These are phyloP conservation scores for Heliconius aoede DNA, from an alignment of 2,888 invertebrate genomes.

Conservation along the genomic window DNA sequence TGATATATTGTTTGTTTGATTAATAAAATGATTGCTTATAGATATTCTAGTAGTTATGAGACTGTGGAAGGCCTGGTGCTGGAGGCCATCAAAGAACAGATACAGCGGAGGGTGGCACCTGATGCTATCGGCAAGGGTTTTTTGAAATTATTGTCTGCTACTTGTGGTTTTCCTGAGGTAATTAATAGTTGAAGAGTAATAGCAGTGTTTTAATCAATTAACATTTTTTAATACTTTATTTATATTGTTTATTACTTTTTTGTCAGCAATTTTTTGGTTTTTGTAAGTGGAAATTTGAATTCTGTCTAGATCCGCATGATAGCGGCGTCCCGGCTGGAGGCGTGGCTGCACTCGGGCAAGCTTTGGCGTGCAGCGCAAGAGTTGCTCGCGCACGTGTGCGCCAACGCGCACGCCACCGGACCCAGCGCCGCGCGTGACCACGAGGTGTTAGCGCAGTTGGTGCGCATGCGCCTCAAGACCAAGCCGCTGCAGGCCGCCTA, in stretches of 20 bases:
- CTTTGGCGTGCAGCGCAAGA: slow-evolving; percentile 96
- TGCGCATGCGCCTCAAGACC: slow-evolving; percentile 96
- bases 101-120: slow-evolving; percentile 92
- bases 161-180: slow-evolving; percentile 93
- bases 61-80: slow-evolving; percentile 91
- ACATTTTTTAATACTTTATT: too few species aligned
- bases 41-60: slow-evolving; percentile 82
- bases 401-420: slow-evolving; percentile 89
- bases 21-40: slow-evolving; percentile 46
- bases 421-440: slow-evolving; percentile 86
- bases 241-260: too few species aligned
- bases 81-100: slow-evolving; percentile 94
- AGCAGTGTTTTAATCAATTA: too few species aligned
- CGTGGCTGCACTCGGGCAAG: slow-evolving; percentile 98
- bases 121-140: slow-evolving; percentile 95
- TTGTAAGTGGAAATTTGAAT: too few species aligned
- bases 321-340: slow-evolving; percentile 92
- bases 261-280: background rate
- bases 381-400: slow-evolving; percentile 93
- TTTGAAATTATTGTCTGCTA: slow-evolving; percentile 91
- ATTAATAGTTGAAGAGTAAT: background rate
- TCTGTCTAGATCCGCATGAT: slow-evolving; percentile 86
- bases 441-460: slow-evolving; percentile 91
- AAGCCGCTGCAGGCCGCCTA: slow-evolving; percentile 96
- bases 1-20: background rate